A percentile compares a stretch with the other conserved stretches of the same genome.
Conservation (phyloP, 2,888 invertebrate genomes). For the Biston stratarius region DNA sequence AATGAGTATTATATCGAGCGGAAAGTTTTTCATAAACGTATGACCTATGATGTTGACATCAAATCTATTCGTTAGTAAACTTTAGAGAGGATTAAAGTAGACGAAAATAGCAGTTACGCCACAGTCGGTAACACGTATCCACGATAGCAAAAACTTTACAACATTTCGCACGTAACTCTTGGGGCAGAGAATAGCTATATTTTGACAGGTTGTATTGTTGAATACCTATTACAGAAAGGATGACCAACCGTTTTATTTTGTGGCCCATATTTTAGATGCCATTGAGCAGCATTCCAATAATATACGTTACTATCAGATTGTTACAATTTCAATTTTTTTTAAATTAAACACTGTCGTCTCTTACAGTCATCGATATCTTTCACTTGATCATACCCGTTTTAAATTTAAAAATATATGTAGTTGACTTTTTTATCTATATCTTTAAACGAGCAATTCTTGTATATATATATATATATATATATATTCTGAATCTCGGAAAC, state of each 20-base stretch:
- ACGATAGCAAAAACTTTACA: slow-evolving; percentile 8
- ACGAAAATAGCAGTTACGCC: slow-evolving; percentile 13
- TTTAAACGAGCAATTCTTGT: no score
- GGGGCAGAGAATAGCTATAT: slow-evolving; percentile 6
- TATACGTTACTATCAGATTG: neutral
- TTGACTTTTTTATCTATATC: no score
- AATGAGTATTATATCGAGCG: neutral
- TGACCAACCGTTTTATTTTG: neutral
- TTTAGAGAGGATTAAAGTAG: slow-evolving; percentile 2
- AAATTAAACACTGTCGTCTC: no score
- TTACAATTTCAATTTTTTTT: no score
- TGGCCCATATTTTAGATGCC: neutral
- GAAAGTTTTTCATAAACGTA: neutral
- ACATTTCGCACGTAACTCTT: slow-evolving; percentile 13
- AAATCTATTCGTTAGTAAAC: slow-evolving; percentile 2
- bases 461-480: no score
- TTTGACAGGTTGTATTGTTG: slow-evolving; percentile 16
- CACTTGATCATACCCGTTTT: no score
- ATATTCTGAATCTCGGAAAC: no score
- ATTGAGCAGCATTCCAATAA: neutral
- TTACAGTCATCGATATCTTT: no score
- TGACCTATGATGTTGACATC: neutral
- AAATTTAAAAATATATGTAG: no score
- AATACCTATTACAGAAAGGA: neutral
- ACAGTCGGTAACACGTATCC: neutral